A percentile compares a stretch with the other conserved stretches of the same genome.
These are phyloP conservation scores for Gibbula magus DNA, from an alignment of 2,888 invertebrate species.

Conservation along the genomic window DNA sequence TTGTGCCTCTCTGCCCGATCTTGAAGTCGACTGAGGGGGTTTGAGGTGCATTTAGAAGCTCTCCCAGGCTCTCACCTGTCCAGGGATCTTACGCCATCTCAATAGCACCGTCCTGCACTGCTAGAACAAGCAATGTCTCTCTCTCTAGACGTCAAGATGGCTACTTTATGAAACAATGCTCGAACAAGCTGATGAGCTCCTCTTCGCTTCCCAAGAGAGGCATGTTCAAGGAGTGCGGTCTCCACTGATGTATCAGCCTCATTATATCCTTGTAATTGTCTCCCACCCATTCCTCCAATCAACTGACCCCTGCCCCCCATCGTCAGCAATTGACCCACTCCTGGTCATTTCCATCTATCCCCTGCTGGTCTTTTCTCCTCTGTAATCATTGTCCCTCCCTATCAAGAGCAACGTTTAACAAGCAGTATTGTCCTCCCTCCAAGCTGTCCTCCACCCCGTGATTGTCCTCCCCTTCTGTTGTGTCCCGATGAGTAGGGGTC, in stretches of 20 bases:
- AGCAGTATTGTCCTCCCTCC: neutral
- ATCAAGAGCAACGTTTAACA: conserved; percentile 8
- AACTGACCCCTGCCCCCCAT: conserved; percentile 8
- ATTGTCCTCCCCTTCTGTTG: conserved; percentile 9
- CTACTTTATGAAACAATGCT: conserved; percentile 18
- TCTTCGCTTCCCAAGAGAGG: neutral
- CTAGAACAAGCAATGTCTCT: neutral
- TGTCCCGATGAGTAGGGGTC: neutral
- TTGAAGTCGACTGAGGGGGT: conserved; percentile 11
- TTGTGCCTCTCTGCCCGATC: neutral
- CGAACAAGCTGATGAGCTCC: neutral
- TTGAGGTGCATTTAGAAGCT: conserved; percentile 22
- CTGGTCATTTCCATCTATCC: conserved; percentile 1
- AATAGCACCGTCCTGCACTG: neutral
- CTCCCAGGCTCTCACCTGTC: conserved; percentile 9
- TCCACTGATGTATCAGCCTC: conserved; percentile 1
- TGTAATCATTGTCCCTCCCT: neutral
- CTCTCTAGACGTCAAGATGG: conserved; percentile 2
- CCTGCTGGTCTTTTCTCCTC: neutral
- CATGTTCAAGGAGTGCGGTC: neutral
- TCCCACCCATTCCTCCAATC: neutral
- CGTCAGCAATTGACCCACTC: conserved; percentile 6
- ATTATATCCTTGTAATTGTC: conserved; percentile 1
- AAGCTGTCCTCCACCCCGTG: neutral
- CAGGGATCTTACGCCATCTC: conserved; percentile 4